Evolutionary conservation across 2,113 vertebrate species (phyloP).

Genomic region (Muntiacus muntjak): DNA sequence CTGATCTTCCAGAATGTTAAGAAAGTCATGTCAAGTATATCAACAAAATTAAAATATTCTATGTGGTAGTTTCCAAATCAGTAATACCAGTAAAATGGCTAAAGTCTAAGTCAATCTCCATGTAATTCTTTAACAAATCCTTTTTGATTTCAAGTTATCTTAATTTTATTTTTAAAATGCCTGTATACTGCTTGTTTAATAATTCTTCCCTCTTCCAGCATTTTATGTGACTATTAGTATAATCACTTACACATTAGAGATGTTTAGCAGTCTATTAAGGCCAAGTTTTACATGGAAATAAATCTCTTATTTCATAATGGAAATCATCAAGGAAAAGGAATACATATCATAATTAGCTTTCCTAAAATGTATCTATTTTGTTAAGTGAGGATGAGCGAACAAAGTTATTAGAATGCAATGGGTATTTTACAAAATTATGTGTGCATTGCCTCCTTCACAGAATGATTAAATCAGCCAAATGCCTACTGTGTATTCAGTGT

Average conservation of each 20-base stretch:
- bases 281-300: constrained; percentile 58
- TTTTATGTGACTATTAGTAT: not conserved
- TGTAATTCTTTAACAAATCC: not conserved
- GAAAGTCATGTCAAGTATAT: constrained; percentile 3
- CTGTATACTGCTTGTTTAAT: not conserved
- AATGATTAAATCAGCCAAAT: constrained; percentile 1
- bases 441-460: not conserved
- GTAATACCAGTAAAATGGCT: not conserved
- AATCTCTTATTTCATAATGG: not conserved
- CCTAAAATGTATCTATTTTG: not conserved
- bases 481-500: not conserved
- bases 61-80: not conserved
- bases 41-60: not conserved
- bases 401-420: constrained; percentile 21
- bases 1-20: not conserved
- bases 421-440: not conserved
- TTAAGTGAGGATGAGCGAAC: not conserved
- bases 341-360: constrained; percentile 25
- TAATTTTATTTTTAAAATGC: not conserved
- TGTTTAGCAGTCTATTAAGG: not conserved
- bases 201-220: not conserved
- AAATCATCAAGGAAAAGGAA: not conserved
- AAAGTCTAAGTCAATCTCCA: not conserved
- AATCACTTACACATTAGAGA: not conserved
- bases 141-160: not conserved